Conservation (phyloP, 37 sponge, comb jelly and placozoan genomes). For the Diacarnus erythraeanus region DNA sequence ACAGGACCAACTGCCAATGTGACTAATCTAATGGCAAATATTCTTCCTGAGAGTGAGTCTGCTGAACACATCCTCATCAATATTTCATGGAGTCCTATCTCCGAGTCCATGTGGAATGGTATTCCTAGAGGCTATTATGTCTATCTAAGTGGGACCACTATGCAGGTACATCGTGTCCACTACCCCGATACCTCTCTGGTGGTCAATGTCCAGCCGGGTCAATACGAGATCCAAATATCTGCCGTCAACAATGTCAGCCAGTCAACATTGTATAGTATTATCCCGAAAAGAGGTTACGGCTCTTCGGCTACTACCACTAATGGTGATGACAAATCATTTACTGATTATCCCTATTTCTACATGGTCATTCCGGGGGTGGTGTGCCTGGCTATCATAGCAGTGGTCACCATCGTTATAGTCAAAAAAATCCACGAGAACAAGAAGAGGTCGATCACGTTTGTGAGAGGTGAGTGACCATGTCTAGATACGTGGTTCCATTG, state of each 20-base stretch:
- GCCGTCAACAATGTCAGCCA: conserved; percentile 1
- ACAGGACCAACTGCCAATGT: not conserved
- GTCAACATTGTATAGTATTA: too few relatives aligned
- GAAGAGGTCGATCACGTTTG: conserved; percentile 11
- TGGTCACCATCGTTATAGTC: conserved; percentile 17
- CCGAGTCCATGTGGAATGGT: conserved; percentile 40
- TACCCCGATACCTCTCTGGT: not conserved
- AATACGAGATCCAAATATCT: not conserved
- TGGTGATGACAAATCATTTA: too few relatives aligned
- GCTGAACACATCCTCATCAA: conserved; percentile 5
- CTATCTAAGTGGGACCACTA: not conserved
- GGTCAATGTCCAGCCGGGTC: not conserved
- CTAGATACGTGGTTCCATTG: too few relatives aligned
- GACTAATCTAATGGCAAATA: not conserved
- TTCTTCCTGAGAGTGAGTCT: too few relatives aligned
- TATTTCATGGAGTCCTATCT: conserved; percentile 26
- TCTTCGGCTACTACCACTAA: too few relatives aligned
- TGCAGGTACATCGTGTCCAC: not conserved
- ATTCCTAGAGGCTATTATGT: conserved; percentile 15
- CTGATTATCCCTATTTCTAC: conserved; percentile 31
- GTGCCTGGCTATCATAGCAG: conserved; percentile 26
- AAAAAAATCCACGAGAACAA: conserved; percentile 17
- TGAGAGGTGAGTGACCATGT: conserved; percentile 49
- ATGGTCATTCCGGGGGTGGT: conserved; percentile 30
- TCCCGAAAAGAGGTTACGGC: not conserved